Base-by-base conservation (phyloP, 2,113 vertebrate species). In the Myrmecophaga tridactyla region DNA sequence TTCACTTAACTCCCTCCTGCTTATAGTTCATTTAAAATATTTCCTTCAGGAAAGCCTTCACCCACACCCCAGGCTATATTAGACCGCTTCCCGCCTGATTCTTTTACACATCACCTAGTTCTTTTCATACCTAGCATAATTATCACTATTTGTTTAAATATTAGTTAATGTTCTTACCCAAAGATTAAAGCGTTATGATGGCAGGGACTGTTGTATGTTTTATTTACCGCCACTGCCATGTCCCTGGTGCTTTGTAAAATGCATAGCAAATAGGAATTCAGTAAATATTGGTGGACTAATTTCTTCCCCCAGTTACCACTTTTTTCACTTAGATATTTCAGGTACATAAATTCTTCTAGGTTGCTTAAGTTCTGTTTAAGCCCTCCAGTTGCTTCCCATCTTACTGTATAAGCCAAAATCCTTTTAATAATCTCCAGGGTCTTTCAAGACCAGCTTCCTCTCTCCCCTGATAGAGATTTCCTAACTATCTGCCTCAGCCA, bases 121-220 rank as follows among this genome's bases (percentile, higher is more conserved):
- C 48, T 63, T 39, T 20, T 69, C 62, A 43, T 2, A 76, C 2
- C 31, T n/a, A n/a, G 1, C 36, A 63, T 56, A 62, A 13, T 63
- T 91, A 17, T 81, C 72, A 86, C 88, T 88, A 72, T 67, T 95
- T 88, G 51, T 46, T 36, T 78, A 88, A 58, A 88, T 11, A 18
- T 75, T 87, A 92, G 60, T 90, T 83, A 46, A 81, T 86, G 39
- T 77, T 89, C 69, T 36, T 43, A 75, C 31, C 56, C 23, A 48
- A 53, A 60, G 43, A 72, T 58, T 73, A 83, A 60, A 65, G 43
- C 85, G 82, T 77, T 34, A 5, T 10, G 18, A 86, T 25, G 51
- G 43, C 67, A 39, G 67, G 36, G 10, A 80, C 43, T 85, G 39
- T 39, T 48, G 2, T 73, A 18, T 87, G 46, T 78, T 69, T 91